A percentile compares a stretch with the other conserved stretches of the same genome.
These are phyloP conservation scores for Lepus townsendii DNA, from an alignment of 2,797 vertebrate species.

Conservation along the genomic window DNA sequence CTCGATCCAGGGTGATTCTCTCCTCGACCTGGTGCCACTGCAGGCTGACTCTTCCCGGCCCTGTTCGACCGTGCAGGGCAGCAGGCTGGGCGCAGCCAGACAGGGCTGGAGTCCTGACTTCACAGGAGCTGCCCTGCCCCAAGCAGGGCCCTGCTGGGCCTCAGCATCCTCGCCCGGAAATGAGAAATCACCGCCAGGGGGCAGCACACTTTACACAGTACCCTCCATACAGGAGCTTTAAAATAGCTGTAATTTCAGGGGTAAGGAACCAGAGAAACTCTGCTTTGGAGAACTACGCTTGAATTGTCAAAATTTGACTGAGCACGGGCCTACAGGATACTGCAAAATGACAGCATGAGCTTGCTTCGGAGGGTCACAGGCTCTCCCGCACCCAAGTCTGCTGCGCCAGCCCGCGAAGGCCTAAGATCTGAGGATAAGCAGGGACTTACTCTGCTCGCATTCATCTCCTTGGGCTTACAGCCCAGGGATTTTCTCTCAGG, in stretches of 20 bases:
- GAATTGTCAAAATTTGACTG: background rate
- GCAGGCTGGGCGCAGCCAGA: background rate
- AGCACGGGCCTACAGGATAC: background rate
- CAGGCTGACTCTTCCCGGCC: background rate
- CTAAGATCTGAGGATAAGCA: slow-evolving; percentile 43
- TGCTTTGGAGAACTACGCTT: slow-evolving; percentile 13
- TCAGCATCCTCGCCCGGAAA: background rate
- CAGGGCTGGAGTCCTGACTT: background rate
- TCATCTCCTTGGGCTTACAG: slow-evolving; percentile 13
- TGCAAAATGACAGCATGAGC: background rate
- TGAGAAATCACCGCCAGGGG: background rate
- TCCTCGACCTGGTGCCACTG: background rate
- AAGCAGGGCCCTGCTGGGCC: background rate
- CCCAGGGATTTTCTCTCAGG: slow-evolving; percentile 38
- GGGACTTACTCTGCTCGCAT: background rate
- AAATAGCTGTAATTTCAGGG: background rate
- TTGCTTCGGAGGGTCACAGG: background rate
- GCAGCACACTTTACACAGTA: background rate
- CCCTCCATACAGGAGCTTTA: background rate
- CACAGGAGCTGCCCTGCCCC: background rate
- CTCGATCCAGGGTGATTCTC: background rate
- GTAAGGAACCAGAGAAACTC: background rate
- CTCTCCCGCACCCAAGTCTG: background rate
- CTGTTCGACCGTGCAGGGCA: background rate
- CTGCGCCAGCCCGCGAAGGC: background rate